Percentiles rank a stretch among this genome's conserved stretches.
These are phyloP conservation scores for Drosophila kuntzei DNA, from an alignment of 2,888 invertebrate species.

Conservation along the genomic window DNA sequence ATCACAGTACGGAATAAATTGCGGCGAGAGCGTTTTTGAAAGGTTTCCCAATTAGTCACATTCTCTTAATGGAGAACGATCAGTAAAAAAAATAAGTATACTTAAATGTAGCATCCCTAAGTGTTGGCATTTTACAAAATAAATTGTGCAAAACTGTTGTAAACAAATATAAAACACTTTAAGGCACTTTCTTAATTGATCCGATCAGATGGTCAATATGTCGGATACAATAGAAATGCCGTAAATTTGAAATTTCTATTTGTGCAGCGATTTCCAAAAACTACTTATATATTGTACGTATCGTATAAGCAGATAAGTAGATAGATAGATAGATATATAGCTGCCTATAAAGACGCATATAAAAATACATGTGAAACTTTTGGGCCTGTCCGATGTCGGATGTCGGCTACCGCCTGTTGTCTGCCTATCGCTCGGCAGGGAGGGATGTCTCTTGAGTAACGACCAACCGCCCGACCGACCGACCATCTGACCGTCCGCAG, in stretches of 20 bases:
- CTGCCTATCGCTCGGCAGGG: conserved; percentile 12
- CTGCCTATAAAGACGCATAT: conserved; percentile 67
- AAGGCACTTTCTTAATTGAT: conserved; percentile 11
- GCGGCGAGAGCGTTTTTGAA: conserved; percentile 74
- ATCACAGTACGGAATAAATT: conserved; percentile 80
- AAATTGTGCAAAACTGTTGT: conserved; percentile 34
- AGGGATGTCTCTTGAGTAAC: conserved; percentile 65
- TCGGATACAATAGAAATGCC: conserved; percentile 10
- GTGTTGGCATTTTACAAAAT: conserved; percentile 46
- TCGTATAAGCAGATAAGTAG: conserved; percentile 41
- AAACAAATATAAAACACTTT: conserved; percentile 16
- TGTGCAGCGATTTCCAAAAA: conserved; percentile 30
- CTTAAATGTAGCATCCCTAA: conserved; percentile 27
- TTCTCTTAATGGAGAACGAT: conserved; percentile 10
- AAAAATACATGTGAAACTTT: conserved; percentile 55
- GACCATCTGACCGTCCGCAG: conserved; percentile 22
- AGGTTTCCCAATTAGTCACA: conserved; percentile 27
- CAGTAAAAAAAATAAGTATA: neutral
- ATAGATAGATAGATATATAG: conserved; percentile 38
- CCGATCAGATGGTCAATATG: conserved; percentile 33
- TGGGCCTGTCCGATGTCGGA: conserved; percentile 17
- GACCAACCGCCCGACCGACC: conserved; percentile 36
- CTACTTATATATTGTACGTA: conserved; percentile 29
- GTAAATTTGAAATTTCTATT: conserved; percentile 28
- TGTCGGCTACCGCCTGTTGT: conserved; percentile 8